Conservation (phyloP, 1,140 invertebrate genomes). For the Papilio aristodemus region DNA sequence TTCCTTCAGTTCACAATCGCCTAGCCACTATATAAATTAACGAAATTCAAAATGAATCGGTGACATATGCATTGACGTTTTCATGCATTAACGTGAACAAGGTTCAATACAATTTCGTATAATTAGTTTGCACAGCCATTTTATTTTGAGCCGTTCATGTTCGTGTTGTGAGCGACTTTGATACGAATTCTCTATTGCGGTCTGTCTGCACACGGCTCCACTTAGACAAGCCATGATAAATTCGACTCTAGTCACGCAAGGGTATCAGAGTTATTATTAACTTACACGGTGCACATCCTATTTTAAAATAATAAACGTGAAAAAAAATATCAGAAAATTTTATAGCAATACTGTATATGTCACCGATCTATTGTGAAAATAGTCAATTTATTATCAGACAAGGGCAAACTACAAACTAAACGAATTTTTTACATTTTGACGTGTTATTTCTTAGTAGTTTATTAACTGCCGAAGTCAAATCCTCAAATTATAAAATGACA, state of each 20-base stretch:
- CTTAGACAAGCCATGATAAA: conserved; percentile 10
- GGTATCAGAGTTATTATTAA: conserved; percentile 29
- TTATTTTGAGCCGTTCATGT: conserved; percentile 19
- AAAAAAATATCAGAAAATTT: neutral
- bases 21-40: too few species aligned
- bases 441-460: too few species aligned
- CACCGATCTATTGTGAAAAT: too few species aligned
- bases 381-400: too few species aligned
- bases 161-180: conserved; percentile 2
- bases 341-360: too few species aligned
- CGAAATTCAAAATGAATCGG: neutral
- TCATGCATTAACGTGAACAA: conserved; percentile 2
- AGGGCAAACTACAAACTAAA: too few species aligned
- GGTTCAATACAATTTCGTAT: conserved; percentile 26
- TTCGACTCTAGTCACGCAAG: conserved; percentile 24
- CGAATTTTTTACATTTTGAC: too few species aligned
- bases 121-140: conserved; percentile 13
- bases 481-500: too few species aligned
- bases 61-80: conserved; percentile 12
- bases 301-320: neutral
- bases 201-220: conserved; percentile 6
- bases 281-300: conserved; percentile 27
- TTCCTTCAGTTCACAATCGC: too few species aligned
- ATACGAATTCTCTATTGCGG: conserved; percentile 13
- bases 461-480: too few species aligned